Conservation (phyloP, 2,888 invertebrate genomes). For the Cylloceria caligata region DNA sequence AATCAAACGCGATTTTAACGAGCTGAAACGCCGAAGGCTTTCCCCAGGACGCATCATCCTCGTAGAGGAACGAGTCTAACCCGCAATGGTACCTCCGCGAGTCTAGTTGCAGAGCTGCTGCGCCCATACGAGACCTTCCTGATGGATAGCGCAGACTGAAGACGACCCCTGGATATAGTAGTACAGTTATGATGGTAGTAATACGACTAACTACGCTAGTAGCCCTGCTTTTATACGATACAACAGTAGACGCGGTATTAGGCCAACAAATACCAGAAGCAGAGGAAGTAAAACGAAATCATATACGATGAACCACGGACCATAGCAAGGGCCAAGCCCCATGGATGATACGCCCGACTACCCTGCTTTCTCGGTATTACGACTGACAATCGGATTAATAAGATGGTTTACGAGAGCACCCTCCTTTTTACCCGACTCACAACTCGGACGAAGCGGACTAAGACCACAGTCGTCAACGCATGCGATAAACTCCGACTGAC, state of each 20-base stretch:
- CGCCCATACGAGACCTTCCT: constrained; percentile 37
- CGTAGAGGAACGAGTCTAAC: constrained; percentile 5
- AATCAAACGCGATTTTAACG: constrained; percentile 76
- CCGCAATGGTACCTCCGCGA: background rate
- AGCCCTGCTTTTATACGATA: constrained; percentile 12
- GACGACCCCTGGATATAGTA: constrained; percentile 20
- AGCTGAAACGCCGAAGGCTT: constrained; percentile 65
- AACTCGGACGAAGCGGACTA: constrained; percentile 11
- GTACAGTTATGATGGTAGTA: constrained; percentile 17
- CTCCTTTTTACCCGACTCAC: background rate
- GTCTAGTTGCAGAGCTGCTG: constrained; percentile 7
- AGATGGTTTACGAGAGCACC: constrained; percentile 58
- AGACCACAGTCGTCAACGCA: constrained; percentile 49
- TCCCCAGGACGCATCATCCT: constrained; percentile 30
- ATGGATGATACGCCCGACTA: background rate
- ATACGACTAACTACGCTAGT: constrained; percentile 14
- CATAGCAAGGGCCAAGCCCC: background rate
- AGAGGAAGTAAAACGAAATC: constrained; percentile 16
- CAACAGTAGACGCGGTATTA: background rate
- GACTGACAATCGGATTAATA: constrained; percentile 64
- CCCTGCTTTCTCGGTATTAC: constrained; percentile 50
- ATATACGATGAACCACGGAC: background rate
- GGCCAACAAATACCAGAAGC: constrained; percentile 22
- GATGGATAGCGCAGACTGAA: constrained; percentile 3
- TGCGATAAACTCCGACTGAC: constrained; percentile 58